Evolutionary conservation across 1,140 invertebrate genomes (phyloP).

Genomic region (Colletes gigas): DNA sequence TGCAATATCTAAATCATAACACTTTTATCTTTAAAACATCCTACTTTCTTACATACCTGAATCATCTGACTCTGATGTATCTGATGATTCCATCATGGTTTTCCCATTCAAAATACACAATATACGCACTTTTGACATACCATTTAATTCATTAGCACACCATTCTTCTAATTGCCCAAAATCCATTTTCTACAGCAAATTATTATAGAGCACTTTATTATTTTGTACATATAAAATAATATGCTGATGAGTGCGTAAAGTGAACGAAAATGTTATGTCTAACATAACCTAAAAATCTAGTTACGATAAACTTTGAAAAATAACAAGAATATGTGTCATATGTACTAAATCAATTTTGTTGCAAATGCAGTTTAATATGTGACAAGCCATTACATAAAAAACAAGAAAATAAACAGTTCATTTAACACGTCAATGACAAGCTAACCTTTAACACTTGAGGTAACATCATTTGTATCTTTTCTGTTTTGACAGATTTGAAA

Average conservation of each 20-base stretch:
- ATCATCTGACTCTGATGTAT: conserved; percentile 76
- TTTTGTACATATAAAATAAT: too few relatives aligned
- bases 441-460: conserved; percentile 76
- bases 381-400: neutral
- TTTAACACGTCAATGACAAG: neutral
- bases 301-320: too few relatives aligned
- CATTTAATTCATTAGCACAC: conserved; percentile 77
- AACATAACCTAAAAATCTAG: too few relatives aligned
- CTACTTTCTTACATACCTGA: conserved; percentile 68
- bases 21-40: neutral
- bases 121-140: conserved; percentile 78
- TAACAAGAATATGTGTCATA: too few relatives aligned
- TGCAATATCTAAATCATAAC: conserved; percentile 1
- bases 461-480: conserved; percentile 80
- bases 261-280: too few relatives aligned
- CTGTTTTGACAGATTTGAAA: conserved; percentile 78
- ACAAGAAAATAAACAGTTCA: neutral
- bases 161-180: conserved; percentile 75
- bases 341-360: neutral
- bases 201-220: neutral
- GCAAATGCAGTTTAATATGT: neutral
- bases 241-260: too few relatives aligned
- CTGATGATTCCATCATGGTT: conserved; percentile 76
- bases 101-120: conserved; percentile 75
- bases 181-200: conserved; percentile 71